Evolutionary conservation across 1,140 invertebrate genomes (phyloP), one percentile per base, ranked within the genome.

Genomic region (Lucilia sericata): DNA sequence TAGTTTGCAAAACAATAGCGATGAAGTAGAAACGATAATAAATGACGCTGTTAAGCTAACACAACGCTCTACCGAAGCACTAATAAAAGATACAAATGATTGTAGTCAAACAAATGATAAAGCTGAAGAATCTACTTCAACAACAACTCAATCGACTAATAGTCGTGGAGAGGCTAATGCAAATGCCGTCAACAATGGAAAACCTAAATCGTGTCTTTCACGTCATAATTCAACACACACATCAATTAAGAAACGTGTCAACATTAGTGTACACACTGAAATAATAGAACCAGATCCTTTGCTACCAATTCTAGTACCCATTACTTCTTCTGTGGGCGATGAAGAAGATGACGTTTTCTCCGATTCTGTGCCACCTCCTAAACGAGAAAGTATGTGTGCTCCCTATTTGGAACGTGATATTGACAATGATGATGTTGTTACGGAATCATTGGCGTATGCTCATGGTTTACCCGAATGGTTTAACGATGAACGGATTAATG

Each of bases 321-420:
- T 34, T 2, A n/a, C 36, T 8, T 42, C 75, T 13, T 87, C 88
- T 14, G 85, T 90, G 60, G 85, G 74, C 19, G 89, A 88, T 82
- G 89, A 90, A 55, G 91, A 92, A 70, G 91, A 92, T 86, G 92
- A 92, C 74, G 92, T 92, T 17, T 92, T 92, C 86, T 90, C 89
- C 55, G 92, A 92, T 83, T 91, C 88, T 30, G 47, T 91, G 83
- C 89, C 89, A n/a, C 87, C 90, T 8, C 88, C 90, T 19, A 88
- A 90, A 21, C 85, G 89, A n/a, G 89, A 90, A 76, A 89, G 89
- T 86, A 91, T 91, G 90, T 91, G 90, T 87, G 91, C 91, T 1
- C 91, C 91, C 0, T 91, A 91, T 82, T 88, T 91, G 34, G 88
- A 89, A 80, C 87, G 85, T 8, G 87, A 88, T 82, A 51, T 85